phyloP scores from a whole-genome alignment of 1,140 invertebrate species.

The Hyposmocoma kahamanoa region DNA sequence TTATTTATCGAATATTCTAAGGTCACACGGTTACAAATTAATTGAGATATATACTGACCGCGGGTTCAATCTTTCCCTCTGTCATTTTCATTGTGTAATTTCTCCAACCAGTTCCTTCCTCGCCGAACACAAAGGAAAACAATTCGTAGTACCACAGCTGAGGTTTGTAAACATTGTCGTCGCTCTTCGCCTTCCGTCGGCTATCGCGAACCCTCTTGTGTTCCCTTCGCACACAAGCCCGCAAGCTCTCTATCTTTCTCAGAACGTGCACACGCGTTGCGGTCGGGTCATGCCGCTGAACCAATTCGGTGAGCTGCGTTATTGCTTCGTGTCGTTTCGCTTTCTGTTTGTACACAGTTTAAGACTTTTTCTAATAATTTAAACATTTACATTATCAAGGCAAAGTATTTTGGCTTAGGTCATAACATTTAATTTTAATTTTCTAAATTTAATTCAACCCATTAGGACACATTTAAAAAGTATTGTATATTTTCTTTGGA shows the following conservation, averaged over 20 bases:
- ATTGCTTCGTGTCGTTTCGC: constrained; percentile 44
- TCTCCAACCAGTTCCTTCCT: constrained; percentile 8
- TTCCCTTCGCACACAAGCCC: constrained; percentile 49
- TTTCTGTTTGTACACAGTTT: constrained; percentile 49
- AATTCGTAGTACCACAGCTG: constrained; percentile 55
- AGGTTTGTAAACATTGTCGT: constrained; percentile 38
- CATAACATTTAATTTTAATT: no score
- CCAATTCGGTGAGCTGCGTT: constrained; percentile 39
- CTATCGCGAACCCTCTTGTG: constrained; percentile 42
- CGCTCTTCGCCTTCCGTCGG: constrained; percentile 20
- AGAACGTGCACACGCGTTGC: constrained; percentile 53
- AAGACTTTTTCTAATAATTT: no score
- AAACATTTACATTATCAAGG: no score
- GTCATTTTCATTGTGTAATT: background rate
- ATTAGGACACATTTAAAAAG: no score
- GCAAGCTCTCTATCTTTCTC: constrained; percentile 56
- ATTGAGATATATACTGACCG: constrained; percentile 13
- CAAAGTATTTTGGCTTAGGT: no score
- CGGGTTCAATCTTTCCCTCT: no score
- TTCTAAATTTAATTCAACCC: no score
- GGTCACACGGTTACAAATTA: no score
- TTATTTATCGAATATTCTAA: no score
- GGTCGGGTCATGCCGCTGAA: constrained; percentile 40
- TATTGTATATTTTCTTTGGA: no score
- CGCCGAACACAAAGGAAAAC: constrained; percentile 45